Percentiles rank a stretch among this genome's conserved stretches.
Evolutionary conservation across 2,888 invertebrate species (phyloP).

Genomic region (Rhagonycha fulva): DNA sequence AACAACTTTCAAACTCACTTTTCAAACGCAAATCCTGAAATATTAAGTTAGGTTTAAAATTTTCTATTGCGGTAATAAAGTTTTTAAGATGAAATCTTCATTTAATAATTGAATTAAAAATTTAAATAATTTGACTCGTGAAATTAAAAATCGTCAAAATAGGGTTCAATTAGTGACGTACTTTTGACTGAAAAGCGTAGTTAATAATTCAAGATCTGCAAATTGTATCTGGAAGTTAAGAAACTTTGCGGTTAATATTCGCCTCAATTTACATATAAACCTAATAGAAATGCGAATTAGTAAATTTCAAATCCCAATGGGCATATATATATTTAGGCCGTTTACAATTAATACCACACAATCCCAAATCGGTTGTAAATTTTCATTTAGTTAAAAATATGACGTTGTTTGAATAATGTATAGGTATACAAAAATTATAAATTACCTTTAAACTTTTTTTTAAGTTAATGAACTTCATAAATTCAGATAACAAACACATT

Average conservation of each 20-base stretch:
- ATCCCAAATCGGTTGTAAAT: constrained; percentile 28
- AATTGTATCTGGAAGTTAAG: constrained; percentile 27
- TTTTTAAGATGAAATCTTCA: neutral
- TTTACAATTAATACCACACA: constrained; percentile 32
- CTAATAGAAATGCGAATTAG: constrained; percentile 40
- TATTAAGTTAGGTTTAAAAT: neutral
- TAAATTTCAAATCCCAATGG: constrained; percentile 29
- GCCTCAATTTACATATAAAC: constrained; percentile 37
- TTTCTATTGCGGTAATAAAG: neutral
- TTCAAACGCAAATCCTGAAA: neutral
- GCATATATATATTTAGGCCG: constrained; percentile 31
- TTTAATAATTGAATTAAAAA: neutral
- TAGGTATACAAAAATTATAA: constrained; percentile 14
- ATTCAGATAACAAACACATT: neutral
- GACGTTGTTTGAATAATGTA: constrained; percentile 17
- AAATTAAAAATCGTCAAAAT: constrained; percentile 11
- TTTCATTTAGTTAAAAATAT: constrained; percentile 17
- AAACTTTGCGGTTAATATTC: constrained; percentile 29
- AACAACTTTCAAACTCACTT: neutral
- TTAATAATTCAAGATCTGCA: constrained; percentile 25
- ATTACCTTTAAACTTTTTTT: constrained; percentile 10
- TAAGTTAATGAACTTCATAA: neutral
- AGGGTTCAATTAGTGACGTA: constrained; percentile 9
- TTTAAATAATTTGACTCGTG: neutral
- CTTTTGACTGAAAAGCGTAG: constrained; percentile 18